Percentiles rank a stretch among this genome's conserved stretches.
Conservation (phyloP, 2,797 vertebrate genomes). For the Cuniculus paca region DNA sequence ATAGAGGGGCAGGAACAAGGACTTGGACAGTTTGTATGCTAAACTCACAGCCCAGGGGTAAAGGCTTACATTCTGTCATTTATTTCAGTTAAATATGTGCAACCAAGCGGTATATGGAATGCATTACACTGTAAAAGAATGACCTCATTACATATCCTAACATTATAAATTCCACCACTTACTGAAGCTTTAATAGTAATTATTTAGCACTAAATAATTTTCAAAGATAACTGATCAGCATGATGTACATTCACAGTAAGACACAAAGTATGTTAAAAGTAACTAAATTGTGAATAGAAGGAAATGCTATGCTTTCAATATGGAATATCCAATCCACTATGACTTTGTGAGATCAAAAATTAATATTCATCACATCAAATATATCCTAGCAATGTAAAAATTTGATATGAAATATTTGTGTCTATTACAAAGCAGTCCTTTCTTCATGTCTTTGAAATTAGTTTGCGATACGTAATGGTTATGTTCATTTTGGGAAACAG, state of each 20-base stretch:
- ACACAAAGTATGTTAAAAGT: background rate
- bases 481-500: background rate
- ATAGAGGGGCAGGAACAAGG: background rate
- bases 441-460: background rate
- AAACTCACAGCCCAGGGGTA: background rate
- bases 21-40: background rate
- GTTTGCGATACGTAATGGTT: background rate
- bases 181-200: constrained; percentile 13
- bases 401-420: background rate
- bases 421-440: background rate
- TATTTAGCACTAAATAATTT: background rate
- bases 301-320: constrained; percentile 33
- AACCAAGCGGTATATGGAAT: background rate
- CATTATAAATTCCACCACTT: background rate
- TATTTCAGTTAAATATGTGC: background rate
- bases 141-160: background rate
- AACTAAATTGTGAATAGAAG: background rate
- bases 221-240: constrained; percentile 15
- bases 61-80: background rate
- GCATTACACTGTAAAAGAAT: background rate
- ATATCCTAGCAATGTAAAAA: constrained; percentile 31
- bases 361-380: constrained; percentile 19
- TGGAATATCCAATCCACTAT: background rate
- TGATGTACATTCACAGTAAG: background rate
- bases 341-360: constrained; percentile 27